Percentiles rank a stretch among this genome's conserved stretches.
Evolutionary conservation across 2,888 invertebrate genomes (phyloP).

Genomic region (Apodemia duryi): DNA sequence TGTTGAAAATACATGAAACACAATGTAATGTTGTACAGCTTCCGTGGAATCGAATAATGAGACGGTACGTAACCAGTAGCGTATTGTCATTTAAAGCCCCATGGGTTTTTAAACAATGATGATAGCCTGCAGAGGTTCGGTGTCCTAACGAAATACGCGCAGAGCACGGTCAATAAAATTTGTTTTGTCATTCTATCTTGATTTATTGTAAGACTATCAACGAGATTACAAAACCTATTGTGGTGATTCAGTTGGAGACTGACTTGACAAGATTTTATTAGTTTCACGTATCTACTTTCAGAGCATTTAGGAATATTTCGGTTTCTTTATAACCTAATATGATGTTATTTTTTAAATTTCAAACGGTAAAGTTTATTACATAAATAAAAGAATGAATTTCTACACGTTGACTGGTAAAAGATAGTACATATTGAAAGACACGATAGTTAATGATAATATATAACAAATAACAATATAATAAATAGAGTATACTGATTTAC

Average conservation of each 20-base stretch:
- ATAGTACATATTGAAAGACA: too few species aligned
- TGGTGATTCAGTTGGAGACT: conserved; percentile 1
- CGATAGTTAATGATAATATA: too few species aligned
- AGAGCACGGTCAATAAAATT: conserved; percentile 27
- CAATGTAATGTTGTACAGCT: conserved; percentile 55
- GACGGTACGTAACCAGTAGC: conserved; percentile 47
- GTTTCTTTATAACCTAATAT: too few species aligned
- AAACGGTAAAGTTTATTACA: too few species aligned
- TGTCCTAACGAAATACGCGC: conserved; percentile 37
- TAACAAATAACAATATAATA: too few species aligned
- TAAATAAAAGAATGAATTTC: too few species aligned
- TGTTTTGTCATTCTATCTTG: conserved; percentile 24
- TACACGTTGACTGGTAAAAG: too few species aligned
- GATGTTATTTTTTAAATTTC: too few species aligned
- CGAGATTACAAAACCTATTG: conserved; percentile 18
- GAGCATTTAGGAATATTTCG: too few species aligned
- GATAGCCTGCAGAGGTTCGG: conserved; percentile 54
- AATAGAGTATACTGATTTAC: too few species aligned
- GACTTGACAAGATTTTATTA: neutral
- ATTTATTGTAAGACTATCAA: conserved; percentile 14
- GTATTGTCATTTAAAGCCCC: conserved; percentile 55
- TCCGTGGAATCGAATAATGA: conserved; percentile 61
- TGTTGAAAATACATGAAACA: conserved; percentile 50
- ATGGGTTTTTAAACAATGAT: conserved; percentile 49
- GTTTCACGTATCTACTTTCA: too few species aligned